Conservation (phyloP, 2,888 invertebrate genomes). For the Rhyacophila evoluta region DNA sequence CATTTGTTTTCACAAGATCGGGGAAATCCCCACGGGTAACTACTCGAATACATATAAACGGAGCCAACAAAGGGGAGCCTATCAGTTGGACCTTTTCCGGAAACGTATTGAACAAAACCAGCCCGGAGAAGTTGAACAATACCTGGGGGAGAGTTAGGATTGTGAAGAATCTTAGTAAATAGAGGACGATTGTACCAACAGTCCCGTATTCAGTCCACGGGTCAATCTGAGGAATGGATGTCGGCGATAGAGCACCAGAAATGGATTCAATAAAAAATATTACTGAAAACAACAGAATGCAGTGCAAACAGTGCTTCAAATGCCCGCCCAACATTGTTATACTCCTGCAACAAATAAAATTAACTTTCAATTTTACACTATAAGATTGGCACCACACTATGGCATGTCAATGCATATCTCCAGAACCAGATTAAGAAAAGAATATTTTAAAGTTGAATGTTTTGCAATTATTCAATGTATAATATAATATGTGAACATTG, state of each 20-base stretch:
- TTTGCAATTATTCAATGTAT: no score
- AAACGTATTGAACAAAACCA: slow-evolving; percentile 93
- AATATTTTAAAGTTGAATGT: no score
- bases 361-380: no score
- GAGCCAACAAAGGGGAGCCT: slow-evolving; percentile 91
- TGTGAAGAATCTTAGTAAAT: slow-evolving; percentile 82
- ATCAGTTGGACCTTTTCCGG: slow-evolving; percentile 90
- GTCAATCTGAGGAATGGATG: slow-evolving; percentile 74
- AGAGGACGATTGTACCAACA: slow-evolving; percentile 79
- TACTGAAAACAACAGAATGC: slow-evolving; percentile 78
- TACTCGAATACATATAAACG: slow-evolving; percentile 93
- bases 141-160: slow-evolving; percentile 91
- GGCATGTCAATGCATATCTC: no score
- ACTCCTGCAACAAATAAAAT: slow-evolving; percentile 61
- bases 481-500: no score
- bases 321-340: slow-evolving; percentile 71
- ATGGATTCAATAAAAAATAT: slow-evolving; percentile 81
- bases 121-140: slow-evolving; percentile 87
- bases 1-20: slow-evolving; percentile 88
- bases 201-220: slow-evolving; percentile 88
- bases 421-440: no score
- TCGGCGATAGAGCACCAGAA: slow-evolving; percentile 73
- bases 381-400: no score
- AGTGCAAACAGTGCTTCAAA: slow-evolving; percentile 85
- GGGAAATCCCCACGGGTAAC: slow-evolving; percentile 96